Evolutionary conservation across 2,113 vertebrate species (phyloP).

Genomic region (Thomomys bottae): DNA sequence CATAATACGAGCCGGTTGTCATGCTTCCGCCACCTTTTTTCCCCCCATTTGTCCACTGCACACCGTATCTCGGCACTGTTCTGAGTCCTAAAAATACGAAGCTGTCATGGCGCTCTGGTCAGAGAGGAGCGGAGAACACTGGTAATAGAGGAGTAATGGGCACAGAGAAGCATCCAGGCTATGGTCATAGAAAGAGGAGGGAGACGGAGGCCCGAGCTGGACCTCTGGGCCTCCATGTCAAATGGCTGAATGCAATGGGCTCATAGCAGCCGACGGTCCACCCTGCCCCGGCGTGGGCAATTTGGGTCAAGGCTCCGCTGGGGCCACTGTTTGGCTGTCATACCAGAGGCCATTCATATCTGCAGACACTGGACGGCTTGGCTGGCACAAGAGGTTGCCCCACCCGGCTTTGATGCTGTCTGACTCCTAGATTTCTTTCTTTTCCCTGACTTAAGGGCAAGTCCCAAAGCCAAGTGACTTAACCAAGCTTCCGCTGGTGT

Average conservation of each 20-base stretch:
- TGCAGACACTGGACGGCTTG: neutral
- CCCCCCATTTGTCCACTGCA: neutral
- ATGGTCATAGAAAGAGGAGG: neutral
- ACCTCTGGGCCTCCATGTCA: neutral
- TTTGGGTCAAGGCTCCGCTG: neutral
- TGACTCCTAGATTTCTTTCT: neutral
- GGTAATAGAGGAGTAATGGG: neutral
- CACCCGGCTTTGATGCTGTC: neutral
- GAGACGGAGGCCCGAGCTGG: neutral
- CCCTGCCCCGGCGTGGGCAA: neutral
- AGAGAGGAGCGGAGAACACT: neutral
- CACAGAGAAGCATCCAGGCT: neutral
- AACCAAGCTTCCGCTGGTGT: neutral
- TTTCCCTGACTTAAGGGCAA: neutral
- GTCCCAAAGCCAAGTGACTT: neutral
- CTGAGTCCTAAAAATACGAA: neutral
- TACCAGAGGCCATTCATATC: neutral
- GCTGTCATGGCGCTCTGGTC: neutral
- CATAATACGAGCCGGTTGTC: neutral
- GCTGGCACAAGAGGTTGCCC: fast-evolving
- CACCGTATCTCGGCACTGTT: neutral
- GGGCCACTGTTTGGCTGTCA: neutral
- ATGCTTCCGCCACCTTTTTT: neutral
- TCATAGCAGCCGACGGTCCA: neutral
- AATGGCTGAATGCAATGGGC: neutral